Percentiles rank a stretch among this genome's conserved stretches.
Conservation (phyloP, 1,140 invertebrate species). For the Chionoecetes opilio region DNA sequence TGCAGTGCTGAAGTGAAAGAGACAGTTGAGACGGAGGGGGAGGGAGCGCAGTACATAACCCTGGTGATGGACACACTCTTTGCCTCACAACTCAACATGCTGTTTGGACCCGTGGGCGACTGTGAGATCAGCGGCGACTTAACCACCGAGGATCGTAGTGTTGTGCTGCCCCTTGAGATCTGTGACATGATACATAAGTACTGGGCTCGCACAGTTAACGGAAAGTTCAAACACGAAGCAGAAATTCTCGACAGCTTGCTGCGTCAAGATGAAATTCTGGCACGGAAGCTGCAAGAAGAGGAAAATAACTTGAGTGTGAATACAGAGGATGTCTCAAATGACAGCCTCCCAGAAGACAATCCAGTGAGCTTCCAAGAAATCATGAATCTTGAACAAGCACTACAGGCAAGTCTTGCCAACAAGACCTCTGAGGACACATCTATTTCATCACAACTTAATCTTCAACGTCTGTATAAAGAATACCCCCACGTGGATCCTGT, state of each 20-base stretch:
- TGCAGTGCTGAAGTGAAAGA: neutral
- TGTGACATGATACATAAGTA: constrained; percentile 69
- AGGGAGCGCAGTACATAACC: constrained; percentile 68
- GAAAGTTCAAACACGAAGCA: constrained; percentile 72
- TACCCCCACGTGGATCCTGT: constrained; percentile 67
- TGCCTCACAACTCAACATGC: constrained; percentile 67
- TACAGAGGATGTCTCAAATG: neutral
- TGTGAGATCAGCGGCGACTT: constrained; percentile 65
- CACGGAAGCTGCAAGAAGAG: constrained; percentile 67
- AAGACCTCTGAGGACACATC: neutral
- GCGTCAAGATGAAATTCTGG: constrained; percentile 68
- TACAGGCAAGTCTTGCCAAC: constrained; percentile 55
- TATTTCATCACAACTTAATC: constrained; percentile 63
- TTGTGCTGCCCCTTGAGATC: constrained; percentile 68
- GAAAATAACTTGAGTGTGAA: constrained; percentile 52
- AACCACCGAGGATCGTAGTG: constrained; percentile 65
- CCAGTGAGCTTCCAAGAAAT: constrained; percentile 66
- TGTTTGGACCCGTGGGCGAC: constrained; percentile 69
- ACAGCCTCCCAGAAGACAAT: constrained; percentile 52
- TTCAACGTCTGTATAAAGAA: constrained; percentile 64
- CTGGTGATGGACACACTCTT: constrained; percentile 73
- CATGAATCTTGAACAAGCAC: constrained; percentile 77
- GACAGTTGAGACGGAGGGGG: constrained; percentile 49
- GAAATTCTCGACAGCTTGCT: constrained; percentile 69
- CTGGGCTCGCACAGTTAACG: constrained; percentile 64